Percentiles rank a stretch among this genome's conserved stretches.
These are phyloP conservation scores for Neodiprion pinetum DNA, from an alignment of 1,140 invertebrate species.

Conservation along the genomic window DNA sequence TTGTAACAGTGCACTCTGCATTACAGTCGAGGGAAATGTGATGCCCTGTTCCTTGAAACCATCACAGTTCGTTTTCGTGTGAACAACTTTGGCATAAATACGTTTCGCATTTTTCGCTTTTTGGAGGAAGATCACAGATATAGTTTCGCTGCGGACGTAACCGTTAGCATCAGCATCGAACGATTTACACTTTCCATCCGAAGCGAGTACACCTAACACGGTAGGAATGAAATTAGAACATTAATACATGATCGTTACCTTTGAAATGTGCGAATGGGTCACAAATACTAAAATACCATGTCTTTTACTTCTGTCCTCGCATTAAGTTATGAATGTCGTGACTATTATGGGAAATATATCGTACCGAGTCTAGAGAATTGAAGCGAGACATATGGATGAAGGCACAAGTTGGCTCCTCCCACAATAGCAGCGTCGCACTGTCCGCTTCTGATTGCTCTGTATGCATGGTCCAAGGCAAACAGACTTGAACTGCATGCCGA, in stretches of 20 bases:
- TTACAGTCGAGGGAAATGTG: slow-evolving; percentile 86
- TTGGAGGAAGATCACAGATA: slow-evolving; percentile 82
- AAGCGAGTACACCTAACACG: slow-evolving; percentile 82
- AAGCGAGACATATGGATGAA: slow-evolving; percentile 86
- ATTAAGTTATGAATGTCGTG: no score
- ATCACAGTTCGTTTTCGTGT: slow-evolving; percentile 78
- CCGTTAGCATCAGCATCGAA: slow-evolving; percentile 86
- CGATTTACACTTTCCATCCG: slow-evolving; percentile 86
- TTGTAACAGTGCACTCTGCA: slow-evolving; percentile 79
- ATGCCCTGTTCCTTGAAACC: slow-evolving; percentile 89
- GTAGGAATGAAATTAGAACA: not conserved
- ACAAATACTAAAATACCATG: no score
- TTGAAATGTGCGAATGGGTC: not conserved
- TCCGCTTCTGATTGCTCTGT: slow-evolving; percentile 76
- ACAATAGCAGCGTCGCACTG: slow-evolving; percentile 89
- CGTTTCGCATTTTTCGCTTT: slow-evolving; percentile 79
- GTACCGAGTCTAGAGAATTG: slow-evolving; percentile 72
- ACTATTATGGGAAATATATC: not conserved
- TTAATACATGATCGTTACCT: not conserved
- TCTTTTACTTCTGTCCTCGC: no score
- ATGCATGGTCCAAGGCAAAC: slow-evolving; percentile 84
- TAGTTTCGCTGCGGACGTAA: slow-evolving; percentile 79
- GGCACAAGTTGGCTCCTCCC: slow-evolving; percentile 80
- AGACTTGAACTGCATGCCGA: slow-evolving; percentile 91
- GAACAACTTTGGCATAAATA: slow-evolving; percentile 75